These are phyloP conservation scores for Phylloscopus whistleri DNA, from an alignment of 2,113 vertebrate genomes.

Conservation along the genomic window DNA sequence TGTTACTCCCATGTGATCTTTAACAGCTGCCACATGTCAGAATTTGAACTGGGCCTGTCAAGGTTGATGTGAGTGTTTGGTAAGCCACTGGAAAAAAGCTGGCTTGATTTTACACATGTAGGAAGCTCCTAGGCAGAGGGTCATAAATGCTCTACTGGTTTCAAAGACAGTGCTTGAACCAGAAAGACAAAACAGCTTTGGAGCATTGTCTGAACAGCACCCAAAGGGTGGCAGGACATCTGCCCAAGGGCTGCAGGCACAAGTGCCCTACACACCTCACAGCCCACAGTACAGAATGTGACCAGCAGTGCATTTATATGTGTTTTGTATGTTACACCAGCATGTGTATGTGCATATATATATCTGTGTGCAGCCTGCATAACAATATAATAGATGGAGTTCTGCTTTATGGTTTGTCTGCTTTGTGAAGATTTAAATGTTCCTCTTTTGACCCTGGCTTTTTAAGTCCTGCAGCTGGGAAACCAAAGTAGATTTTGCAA, in stretches of 20 bases:
- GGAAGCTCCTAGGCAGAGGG: background rate
- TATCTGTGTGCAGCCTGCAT: background rate
- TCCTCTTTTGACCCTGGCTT: background rate
- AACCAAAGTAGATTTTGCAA: background rate
- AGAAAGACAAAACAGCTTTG: background rate
- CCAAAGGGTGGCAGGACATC: background rate
- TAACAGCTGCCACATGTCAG: background rate
- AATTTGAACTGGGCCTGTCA: background rate
- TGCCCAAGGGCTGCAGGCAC: background rate
- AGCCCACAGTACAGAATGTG: background rate
- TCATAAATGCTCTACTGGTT: background rate
- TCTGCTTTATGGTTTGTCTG: background rate
- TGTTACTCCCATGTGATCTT: background rate
- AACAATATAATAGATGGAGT: background rate
- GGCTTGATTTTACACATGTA: background rate
- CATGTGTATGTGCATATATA: no score
- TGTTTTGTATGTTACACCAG: background rate
- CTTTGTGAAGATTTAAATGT: background rate
- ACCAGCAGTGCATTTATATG: background rate
- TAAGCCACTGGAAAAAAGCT: background rate
- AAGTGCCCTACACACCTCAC: fast-evolving
- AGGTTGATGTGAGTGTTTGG: background rate
- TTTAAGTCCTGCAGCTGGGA: background rate
- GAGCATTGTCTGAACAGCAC: background rate
- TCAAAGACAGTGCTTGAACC: background rate